A percentile compares a stretch with the other conserved stretches of the same genome.
Evolutionary conservation across 2,113 vertebrate genomes (phyloP).

Genomic region (Bufo gargarizans): DNA sequence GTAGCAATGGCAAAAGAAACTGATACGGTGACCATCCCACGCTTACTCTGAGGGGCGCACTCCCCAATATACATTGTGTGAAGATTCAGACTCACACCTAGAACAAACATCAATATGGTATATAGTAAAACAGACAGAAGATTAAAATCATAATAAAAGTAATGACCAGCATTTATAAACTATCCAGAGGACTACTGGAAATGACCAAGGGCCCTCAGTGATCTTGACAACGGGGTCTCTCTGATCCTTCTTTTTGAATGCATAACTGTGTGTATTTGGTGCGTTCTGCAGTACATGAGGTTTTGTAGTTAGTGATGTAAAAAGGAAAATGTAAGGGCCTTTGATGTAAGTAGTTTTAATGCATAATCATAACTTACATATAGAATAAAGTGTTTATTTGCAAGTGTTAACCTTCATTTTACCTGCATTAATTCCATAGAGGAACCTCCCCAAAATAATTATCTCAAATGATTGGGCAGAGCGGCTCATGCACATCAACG

Average conservation of each 20-base stretch:
- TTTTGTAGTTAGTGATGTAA: no score
- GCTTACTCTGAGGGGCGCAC: slow-evolving; percentile 73
- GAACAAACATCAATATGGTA: background rate
- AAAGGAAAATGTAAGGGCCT: background rate
- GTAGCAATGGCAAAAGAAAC: slow-evolving; percentile 67
- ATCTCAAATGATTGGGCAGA: slow-evolving; percentile 77
- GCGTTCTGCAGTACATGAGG: no score
- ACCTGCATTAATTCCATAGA: slow-evolving; percentile 77
- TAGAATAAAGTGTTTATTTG: background rate
- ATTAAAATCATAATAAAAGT: no score
- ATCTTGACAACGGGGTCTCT: no score
- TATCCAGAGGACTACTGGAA: no score
- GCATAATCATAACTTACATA: background rate
- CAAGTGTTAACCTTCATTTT: background rate
- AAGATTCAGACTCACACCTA: slow-evolving; percentile 71
- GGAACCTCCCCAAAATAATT: slow-evolving; percentile 74
- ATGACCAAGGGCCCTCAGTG: no score
- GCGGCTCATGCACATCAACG: slow-evolving; percentile 73
- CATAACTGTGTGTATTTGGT: no score
- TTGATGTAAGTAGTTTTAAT: no score
- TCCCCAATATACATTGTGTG: slow-evolving; percentile 77
- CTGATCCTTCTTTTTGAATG: no score
- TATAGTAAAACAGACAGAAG: background rate
- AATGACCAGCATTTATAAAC: no score
- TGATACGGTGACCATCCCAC: slow-evolving; percentile 72